phyloP scores from a whole-genome alignment of 2,797 vertebrate genomes.

The Nyctibius grandis region DNA sequence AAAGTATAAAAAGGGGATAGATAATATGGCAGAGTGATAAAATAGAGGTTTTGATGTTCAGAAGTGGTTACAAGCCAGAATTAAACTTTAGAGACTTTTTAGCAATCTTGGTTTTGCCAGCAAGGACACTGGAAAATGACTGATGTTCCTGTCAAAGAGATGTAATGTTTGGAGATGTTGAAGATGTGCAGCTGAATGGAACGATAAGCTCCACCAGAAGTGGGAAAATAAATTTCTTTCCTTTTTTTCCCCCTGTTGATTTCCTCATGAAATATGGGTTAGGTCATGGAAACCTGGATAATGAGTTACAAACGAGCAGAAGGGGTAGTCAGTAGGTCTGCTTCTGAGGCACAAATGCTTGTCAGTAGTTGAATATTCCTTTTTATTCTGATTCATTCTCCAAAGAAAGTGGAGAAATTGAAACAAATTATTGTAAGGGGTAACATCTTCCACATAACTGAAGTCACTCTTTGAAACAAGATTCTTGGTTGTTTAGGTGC shows the following conservation, averaged over 20 bases:
- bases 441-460: background rate
- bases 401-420: background rate
- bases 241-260: fast-evolving
- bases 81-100: background rate
- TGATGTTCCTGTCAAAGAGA: background rate
- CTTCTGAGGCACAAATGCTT: background rate
- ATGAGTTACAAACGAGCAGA: background rate
- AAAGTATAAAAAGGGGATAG: background rate
- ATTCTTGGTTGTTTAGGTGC: background rate
- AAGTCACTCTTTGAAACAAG: background rate
- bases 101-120: background rate
- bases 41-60: background rate
- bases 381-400: background rate
- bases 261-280: background rate
- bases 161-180: background rate
- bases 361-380: background rate
- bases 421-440: background rate
- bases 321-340: background rate
- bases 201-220: background rate
- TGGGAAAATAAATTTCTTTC: background rate
- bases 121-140: background rate
- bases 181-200: background rate
- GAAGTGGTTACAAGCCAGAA: background rate
- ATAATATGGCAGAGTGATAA: background rate
- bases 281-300: background rate